phyloP scores from a whole-genome alignment of 2,113 vertebrate species.

The Phalacrocorax carbo region DNA sequence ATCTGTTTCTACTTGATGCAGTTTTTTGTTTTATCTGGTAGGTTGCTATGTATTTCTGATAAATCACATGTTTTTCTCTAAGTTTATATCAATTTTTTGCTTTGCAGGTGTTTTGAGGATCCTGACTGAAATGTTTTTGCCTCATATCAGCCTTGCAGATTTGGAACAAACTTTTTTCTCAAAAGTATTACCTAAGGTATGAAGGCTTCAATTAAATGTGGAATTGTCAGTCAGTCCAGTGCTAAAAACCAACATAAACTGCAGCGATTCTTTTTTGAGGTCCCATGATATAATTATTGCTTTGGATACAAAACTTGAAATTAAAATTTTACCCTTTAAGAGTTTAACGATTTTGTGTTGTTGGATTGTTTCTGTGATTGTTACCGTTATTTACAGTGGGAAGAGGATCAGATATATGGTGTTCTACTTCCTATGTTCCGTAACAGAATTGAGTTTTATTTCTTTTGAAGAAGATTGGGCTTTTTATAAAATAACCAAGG shows the following conservation, averaged over 20 bases:
- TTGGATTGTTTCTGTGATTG: neutral
- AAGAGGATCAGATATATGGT: neutral
- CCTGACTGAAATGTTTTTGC: conserved; percentile 89
- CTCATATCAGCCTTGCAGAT: conserved; percentile 82
- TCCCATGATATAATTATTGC: neutral
- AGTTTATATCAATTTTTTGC: neutral
- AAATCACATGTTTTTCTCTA: neutral
- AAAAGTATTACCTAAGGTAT: conserved; percentile 90
- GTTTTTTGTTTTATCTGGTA: neutral
- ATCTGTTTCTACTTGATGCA: neutral
- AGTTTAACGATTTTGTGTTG: neutral
- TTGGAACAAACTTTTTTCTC: conserved; percentile 87
- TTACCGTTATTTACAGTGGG: neutral
- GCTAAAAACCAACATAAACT: neutral
- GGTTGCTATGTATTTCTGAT: neutral
- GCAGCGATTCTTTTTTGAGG: neutral
- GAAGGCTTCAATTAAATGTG: neutral
- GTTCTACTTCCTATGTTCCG: neutral
- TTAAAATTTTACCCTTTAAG: neutral
- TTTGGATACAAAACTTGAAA: neutral
- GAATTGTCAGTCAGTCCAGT: neutral
- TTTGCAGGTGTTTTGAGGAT: conserved; percentile 85
- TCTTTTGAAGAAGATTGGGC: neutral
- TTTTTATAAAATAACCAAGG: neutral
- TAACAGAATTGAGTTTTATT: neutral